These are phyloP conservation scores for Phrynocephalus vlangalii DNA, from an alignment of 2,797 vertebrate species.

Conservation along the genomic window DNA sequence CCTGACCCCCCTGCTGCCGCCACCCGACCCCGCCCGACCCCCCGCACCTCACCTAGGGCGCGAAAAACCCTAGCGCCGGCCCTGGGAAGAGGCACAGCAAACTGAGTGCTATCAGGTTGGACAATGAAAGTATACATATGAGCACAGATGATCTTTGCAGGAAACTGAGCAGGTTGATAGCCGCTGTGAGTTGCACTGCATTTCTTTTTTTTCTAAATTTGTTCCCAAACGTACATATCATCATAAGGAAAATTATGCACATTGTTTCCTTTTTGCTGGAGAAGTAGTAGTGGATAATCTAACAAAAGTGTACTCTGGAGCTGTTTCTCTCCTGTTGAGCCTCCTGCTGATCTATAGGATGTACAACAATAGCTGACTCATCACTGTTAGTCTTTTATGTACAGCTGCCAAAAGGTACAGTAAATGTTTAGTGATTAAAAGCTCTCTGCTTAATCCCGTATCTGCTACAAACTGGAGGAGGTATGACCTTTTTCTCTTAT, in stretches of 20 bases:
- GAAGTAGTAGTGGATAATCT: neutral
- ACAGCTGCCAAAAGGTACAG: conserved; percentile 46
- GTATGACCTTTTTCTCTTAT: conserved; percentile 49
- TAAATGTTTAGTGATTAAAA: conserved; percentile 55
- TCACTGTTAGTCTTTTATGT: conserved; percentile 29
- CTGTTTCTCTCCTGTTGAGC: conserved; percentile 1
- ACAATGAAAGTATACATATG: too few relatives aligned
- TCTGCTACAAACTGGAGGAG: conserved; percentile 42
- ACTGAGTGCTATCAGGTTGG: too few relatives aligned
- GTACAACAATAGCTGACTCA: conserved; percentile 34
- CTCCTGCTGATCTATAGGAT: conserved; percentile 8
- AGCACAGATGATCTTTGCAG: neutral
- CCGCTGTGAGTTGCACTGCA: neutral
- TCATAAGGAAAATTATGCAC: neutral
- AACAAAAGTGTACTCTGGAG: neutral
- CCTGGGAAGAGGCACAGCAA: too few relatives aligned
- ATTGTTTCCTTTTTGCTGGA: neutral
- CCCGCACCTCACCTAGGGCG: too few relatives aligned
- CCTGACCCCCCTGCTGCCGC: too few relatives aligned
- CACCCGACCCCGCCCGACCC: too few relatives aligned
- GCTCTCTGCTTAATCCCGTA: conserved; percentile 46
- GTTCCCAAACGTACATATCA: neutral
- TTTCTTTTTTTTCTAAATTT: neutral
- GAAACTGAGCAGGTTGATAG: neutral
- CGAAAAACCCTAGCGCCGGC: too few relatives aligned